These are phyloP conservation scores for Drosophila leontia DNA, from an alignment of 1,140 invertebrate genomes.

Conservation along the genomic window DNA sequence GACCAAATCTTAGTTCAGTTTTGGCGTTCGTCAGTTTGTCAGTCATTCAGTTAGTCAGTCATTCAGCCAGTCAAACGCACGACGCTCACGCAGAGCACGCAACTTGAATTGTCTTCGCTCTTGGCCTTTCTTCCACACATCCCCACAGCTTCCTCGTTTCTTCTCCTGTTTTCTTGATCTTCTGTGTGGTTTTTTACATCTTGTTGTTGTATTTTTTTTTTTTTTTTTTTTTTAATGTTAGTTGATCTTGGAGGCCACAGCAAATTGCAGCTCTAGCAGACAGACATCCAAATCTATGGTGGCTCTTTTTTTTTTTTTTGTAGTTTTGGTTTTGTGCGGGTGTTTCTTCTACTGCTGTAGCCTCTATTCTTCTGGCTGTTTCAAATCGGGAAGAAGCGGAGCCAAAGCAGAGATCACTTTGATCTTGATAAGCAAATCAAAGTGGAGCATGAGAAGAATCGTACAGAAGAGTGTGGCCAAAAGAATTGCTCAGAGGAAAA, in stretches of 20 bases:
- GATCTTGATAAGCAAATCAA: slow-evolving; percentile 60
- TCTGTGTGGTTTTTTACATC: not conserved
- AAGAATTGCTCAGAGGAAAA: slow-evolving; percentile 14
- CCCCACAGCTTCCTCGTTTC: slow-evolving; percentile 48
- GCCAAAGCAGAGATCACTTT: slow-evolving; percentile 26
- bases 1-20: slow-evolving; percentile 52
- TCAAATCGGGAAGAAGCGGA: slow-evolving; percentile 5
- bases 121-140: slow-evolving; percentile 20
- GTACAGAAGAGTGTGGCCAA: not conserved
- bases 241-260: slow-evolving; percentile 79
- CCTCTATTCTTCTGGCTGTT: slow-evolving; percentile 1
- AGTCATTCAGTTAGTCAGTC: slow-evolving; percentile 31
- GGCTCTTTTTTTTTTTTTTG: slow-evolving; percentile 21
- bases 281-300: slow-evolving; percentile 63
- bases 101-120: slow-evolving; percentile 72
- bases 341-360: slow-evolving; percentile 21
- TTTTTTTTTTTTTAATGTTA: slow-evolving; percentile 63
- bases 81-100: slow-evolving; percentile 85
- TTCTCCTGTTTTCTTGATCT: slow-evolving; percentile 38
- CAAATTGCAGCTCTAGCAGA: slow-evolving; percentile 67
- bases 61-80: slow-evolving; percentile 62
- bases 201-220: slow-evolving; percentile 25
- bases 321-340: slow-evolving; percentile 30
- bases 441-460: slow-evolving; percentile 57
- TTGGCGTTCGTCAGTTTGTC: slow-evolving; percentile 54